Conservation (phyloP, 1,140 invertebrate species). For the Gonioctena quinquepunctata region DNA sequence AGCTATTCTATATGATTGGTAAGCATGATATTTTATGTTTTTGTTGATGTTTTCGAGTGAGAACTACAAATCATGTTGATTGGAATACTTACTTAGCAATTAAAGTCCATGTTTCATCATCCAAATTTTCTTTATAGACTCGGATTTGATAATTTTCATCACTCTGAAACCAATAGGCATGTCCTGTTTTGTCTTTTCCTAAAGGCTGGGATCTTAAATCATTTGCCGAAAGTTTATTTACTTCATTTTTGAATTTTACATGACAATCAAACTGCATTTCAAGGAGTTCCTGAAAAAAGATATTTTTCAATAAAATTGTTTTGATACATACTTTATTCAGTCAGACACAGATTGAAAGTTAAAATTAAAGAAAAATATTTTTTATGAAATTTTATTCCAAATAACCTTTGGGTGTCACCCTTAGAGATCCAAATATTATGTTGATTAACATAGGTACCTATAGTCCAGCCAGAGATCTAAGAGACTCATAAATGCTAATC, state of each 20-base stretch:
- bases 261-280: constrained; percentile 96
- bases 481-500: too few species aligned
- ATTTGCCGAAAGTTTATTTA: constrained; percentile 79
- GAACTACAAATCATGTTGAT: too few species aligned
- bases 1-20: too few species aligned
- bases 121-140: constrained; percentile 91
- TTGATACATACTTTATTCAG: background rate
- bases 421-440: too few species aligned
- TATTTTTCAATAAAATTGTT: background rate
- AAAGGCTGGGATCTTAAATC: constrained; percentile 84
- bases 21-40: too few species aligned
- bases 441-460: too few species aligned
- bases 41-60: too few species aligned
- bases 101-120: constrained; percentile 94
- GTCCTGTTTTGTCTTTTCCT: constrained; percentile 86
- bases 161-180: constrained; percentile 91
- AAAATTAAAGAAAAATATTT: background rate
- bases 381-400: too few species aligned
- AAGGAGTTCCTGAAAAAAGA: constrained; percentile 73
- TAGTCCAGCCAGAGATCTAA: too few species aligned
- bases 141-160: constrained; percentile 87
- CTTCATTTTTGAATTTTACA: constrained; percentile 88
- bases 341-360: background rate
- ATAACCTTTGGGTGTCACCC: too few species aligned
- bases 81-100: constrained; percentile 75